These are phyloP conservation scores for Mythimna lalbum DNA, from an alignment of 2,888 invertebrate species.

Conservation along the genomic window DNA sequence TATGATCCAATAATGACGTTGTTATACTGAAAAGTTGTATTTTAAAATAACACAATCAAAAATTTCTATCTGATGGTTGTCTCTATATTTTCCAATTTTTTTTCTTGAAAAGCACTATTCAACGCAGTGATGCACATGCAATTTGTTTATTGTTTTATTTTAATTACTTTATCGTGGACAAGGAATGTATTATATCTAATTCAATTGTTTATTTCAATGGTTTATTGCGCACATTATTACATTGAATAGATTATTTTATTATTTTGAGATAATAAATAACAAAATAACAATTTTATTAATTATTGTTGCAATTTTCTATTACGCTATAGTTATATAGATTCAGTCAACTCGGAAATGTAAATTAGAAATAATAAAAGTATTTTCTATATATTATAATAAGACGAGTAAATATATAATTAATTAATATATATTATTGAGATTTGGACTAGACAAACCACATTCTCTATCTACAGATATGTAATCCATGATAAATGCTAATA, in stretches of 20 bases:
- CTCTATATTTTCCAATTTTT: conserved; percentile 59
- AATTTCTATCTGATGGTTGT: conserved; percentile 68
- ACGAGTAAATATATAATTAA: conserved; percentile 85
- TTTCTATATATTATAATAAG: conserved; percentile 78
- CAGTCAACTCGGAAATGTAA: conserved; percentile 86
- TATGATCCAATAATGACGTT: conserved; percentile 73
- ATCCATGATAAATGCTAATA: conserved; percentile 90
- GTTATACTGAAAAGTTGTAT: conserved; percentile 66
- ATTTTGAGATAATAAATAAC: conserved; percentile 51
- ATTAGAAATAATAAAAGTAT: conserved; percentile 76
- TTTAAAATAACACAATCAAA: conserved; percentile 56
- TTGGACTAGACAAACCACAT: conserved; percentile 90
- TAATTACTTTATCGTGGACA: conserved; percentile 73
- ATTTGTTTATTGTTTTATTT: conserved; percentile 53
- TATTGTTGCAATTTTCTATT: conserved; percentile 73
- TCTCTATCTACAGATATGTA: conserved; percentile 91
- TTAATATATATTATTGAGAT: conserved; percentile 86
- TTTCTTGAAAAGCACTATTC: conserved; percentile 72
- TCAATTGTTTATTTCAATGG: conserved; percentile 57
- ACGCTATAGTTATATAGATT: conserved; percentile 82
- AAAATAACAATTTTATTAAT: conserved; percentile 61
- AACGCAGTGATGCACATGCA: conserved; percentile 76
- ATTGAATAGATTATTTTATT: conserved; percentile 73
- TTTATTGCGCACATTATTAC: conserved; percentile 72
- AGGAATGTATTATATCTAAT: conserved; percentile 74